phyloP scores from a whole-genome alignment of 2,113 vertebrate species.

The Butorides virescens region DNA sequence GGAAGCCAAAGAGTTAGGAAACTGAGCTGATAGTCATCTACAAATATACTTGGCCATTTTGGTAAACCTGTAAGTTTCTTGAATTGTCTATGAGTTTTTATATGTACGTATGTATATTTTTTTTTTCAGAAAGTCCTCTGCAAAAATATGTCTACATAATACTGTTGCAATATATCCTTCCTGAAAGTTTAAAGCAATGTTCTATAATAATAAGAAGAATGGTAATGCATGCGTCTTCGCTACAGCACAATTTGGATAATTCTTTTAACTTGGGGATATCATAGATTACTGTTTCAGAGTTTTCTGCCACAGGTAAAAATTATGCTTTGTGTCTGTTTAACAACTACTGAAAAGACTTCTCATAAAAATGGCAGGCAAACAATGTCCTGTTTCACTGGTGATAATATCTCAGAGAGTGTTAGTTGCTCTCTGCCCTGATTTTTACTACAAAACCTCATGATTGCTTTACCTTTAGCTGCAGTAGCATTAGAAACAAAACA shows the following conservation, averaged over 20 bases:
- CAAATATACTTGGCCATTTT: not conserved
- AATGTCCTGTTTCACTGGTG: not conserved
- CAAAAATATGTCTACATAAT: not conserved
- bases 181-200: not conserved
- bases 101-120: too few species aligned
- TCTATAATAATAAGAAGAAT: not conserved
- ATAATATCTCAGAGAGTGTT: not conserved
- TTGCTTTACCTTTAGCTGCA: not conserved
- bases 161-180: not conserved
- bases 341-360: not conserved
- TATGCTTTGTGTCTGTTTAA: not conserved
- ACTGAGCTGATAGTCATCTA: not conserved
- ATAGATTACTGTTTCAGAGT: not conserved
- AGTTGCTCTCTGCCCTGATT: not conserved
- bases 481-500: not conserved
- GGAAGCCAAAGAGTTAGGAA: not conserved
- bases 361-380: not conserved
- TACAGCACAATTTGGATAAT: not conserved
- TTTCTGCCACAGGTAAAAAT: not conserved
- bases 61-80: not conserved
- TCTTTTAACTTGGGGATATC: not conserved
- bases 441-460: not conserved
- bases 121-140: not conserved
- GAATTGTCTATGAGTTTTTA: not conserved
- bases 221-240: not conserved